Evolutionary conservation across 1,140 invertebrate species (phyloP).

Genomic region (Trichonephila clavata): DNA sequence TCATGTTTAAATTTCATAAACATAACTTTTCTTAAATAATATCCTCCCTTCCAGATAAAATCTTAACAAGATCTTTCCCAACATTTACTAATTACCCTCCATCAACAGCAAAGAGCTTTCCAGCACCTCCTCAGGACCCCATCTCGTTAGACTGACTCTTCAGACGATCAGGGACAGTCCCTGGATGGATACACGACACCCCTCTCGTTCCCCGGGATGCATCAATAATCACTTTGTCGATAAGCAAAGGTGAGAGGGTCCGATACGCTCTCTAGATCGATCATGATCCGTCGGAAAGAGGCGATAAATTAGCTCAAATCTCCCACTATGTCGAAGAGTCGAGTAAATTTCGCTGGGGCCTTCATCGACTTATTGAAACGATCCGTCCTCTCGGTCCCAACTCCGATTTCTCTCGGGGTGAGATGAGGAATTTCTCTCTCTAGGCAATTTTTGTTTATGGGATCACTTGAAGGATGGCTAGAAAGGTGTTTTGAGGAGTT

Average conservation of each 20-base stretch:
- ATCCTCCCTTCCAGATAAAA: neutral
- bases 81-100: neutral
- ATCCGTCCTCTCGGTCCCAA: neutral
- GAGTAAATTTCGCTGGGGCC: neutral
- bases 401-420: neutral
- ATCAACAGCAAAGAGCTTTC: neutral
- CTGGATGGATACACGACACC: conserved; percentile 2
- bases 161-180: neutral
- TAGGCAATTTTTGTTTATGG: neutral
- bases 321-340: conserved; percentile 22
- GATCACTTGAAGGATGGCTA: neutral
- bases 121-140: neutral
- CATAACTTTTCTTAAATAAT: too few species aligned
- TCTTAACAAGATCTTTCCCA: neutral
- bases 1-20: too few species aligned
- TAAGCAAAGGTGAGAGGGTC: conserved; percentile 53
- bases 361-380: neutral
- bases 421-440: neutral
- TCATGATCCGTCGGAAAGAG: conserved; percentile 10
- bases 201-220: neutral
- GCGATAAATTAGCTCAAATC: conserved; percentile 50
- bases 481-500: neutral
- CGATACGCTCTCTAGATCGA: conserved; percentile 30
- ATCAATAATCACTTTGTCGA: conserved; percentile 67
- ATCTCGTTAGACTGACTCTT: neutral